phyloP scores from a whole-genome alignment of 2,797 vertebrate genomes.

The Garrulus glandarius region DNA sequence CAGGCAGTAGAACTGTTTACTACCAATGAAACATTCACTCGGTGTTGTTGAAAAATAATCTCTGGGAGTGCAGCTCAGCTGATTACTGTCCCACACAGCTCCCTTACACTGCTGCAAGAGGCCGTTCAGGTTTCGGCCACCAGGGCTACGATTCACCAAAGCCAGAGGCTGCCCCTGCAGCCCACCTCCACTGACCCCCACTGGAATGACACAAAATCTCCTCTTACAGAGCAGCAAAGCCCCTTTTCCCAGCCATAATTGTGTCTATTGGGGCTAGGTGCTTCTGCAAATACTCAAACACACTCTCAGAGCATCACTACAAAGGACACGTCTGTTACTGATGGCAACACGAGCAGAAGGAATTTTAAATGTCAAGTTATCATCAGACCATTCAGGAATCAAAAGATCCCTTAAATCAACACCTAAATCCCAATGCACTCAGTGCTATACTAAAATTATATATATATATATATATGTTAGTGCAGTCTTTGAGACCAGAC shows the following conservation, averaged over 20 bases:
- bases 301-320: neutral
- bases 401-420: neutral
- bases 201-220: too few relatives aligned
- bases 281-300: neutral
- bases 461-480: neutral
- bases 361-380: neutral
- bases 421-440: neutral
- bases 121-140: neutral
- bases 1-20: neutral
- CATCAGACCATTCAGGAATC: neutral
- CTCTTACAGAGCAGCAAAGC: neutral
- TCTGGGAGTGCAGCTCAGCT: neutral
- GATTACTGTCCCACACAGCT: neutral
- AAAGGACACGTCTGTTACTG: neutral
- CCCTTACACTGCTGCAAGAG: neutral
- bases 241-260: neutral
- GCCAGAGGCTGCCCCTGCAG: neutral
- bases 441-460: neutral
- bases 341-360: neutral
- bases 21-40: neutral
- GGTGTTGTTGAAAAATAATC: neutral
- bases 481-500: neutral
- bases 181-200: neutral
- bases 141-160: accelerated
- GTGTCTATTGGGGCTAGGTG: accelerated